Evolutionary conservation across 2,888 invertebrate species (phyloP), one percentile per base, ranked within the genome.

Genomic region (Xestobium rufovillosum): DNA sequence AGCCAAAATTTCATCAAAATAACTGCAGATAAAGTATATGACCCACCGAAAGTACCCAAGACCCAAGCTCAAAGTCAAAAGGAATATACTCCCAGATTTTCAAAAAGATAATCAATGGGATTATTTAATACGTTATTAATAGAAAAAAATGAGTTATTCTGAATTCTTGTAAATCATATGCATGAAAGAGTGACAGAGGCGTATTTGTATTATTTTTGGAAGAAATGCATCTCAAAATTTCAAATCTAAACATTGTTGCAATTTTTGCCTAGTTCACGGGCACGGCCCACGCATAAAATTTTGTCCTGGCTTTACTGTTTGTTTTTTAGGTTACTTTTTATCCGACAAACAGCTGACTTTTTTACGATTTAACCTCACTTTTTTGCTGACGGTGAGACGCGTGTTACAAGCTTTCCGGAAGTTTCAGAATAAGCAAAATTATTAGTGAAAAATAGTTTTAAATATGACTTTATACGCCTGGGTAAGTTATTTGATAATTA

Each of bases 391-490:
- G 39, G 41, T 39, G 44, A 45, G 50, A 53, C 51, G 51, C 53
- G 51, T 51, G 53, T 52, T 51, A 47, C 19, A 42, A 41, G 23
- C 23, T 19, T 19, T 19, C 28, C 6, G 6, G 15, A 8, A 8
- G 9, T 31, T 4, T 31, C 10, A 8, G 11, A n/a, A 10, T 27
- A 8, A 27, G 11, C 4, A 9, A 27, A 27, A n/a, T 27, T 27
- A 27, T 28, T 6, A 28, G 28, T 10, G n/a, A 33, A 41, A 35
- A 17, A 34, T 34, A 32, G 19, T 35, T 36, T 38, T 40, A 45
- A 56, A 36, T 38, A 61, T 61, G 61, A 54, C 48, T 52, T 51
- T 61, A 40, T 60, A 59, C 42, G 52, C 57, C 48, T 62, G 62
- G 62, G 62, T 61, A 56, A 57, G 58, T 48, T 28, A 23, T 34